Evolutionary conservation across 2,888 invertebrate species (phyloP).

Genomic region (Caenorhabditis becei): DNA sequence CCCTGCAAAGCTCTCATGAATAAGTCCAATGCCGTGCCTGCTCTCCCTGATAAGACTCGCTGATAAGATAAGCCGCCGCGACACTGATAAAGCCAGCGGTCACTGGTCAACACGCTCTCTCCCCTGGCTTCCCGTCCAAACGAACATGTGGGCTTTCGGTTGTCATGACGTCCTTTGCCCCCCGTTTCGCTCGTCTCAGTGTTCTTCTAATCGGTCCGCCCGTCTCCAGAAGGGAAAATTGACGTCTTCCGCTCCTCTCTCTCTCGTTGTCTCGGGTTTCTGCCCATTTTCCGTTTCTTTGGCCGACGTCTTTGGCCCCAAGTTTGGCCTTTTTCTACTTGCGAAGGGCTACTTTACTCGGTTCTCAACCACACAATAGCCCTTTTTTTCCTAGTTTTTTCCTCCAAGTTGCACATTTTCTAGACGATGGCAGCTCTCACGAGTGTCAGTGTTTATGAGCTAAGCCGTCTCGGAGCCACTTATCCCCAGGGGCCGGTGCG

Average conservation of each 20-base stretch:
- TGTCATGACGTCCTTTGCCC: conserved; percentile 5
- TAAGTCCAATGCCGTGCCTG: neutral
- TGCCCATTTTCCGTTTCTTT: too few species aligned
- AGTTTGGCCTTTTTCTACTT: conserved; percentile 2
- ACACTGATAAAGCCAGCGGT: too few species aligned
- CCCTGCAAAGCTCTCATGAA: neutral
- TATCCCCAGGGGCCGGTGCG: conserved; percentile 16
- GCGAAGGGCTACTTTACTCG: neutral
- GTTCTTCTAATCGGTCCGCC: neutral
- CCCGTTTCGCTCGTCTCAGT: neutral
- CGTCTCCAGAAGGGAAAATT: conserved; percentile 28
- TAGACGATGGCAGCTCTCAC: conserved; percentile 7
- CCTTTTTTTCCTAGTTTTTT: neutral
- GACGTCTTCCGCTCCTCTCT: conserved; percentile 40
- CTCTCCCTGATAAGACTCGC: neutral
- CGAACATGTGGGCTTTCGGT: neutral
- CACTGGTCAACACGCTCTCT: neutral
- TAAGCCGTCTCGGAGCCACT: conserved; percentile 17
- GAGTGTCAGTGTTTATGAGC: conserved; percentile 52
- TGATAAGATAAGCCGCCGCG: conserved; percentile 1
- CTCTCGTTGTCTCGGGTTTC: neutral
- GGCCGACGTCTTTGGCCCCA: neutral
- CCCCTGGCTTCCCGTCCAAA: neutral
- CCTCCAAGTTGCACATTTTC: neutral
- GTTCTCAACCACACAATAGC: neutral